Evolutionary conservation across 2,888 invertebrate species (phyloP).

Genomic region (Drosophila maculinotata): DNA sequence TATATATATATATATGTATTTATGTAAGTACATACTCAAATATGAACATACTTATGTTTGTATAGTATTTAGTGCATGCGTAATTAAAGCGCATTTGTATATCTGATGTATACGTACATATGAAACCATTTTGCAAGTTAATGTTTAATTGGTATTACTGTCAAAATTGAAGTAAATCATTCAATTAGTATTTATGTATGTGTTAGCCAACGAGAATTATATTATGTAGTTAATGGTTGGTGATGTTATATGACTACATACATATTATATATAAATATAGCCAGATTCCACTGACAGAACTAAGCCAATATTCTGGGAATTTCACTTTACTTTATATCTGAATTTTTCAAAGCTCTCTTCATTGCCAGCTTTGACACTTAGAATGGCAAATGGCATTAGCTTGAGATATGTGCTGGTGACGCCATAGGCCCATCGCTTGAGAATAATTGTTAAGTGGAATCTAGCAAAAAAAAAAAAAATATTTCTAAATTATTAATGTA

Average conservation of each 20-base stretch:
- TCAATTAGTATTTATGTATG: background rate
- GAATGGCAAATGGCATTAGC: no score
- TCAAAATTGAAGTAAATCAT: no score
- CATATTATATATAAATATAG: no score
- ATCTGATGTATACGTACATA: no score
- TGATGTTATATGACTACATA: no score
- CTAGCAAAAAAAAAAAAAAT: background rate
- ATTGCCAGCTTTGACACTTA: no score
- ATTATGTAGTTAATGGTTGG: no score
- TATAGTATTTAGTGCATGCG: constrained; percentile 1
- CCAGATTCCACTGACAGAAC: constrained; percentile 1
- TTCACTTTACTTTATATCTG: no score
- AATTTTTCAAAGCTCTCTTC: no score
- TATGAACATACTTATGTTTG: no score
- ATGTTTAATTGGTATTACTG: background rate
- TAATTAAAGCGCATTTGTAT: background rate
- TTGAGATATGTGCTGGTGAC: no score
- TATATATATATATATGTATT: constrained; percentile 12
- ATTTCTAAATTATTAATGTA: background rate
- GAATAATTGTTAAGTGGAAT: background rate
- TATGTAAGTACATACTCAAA: constrained; percentile 7
- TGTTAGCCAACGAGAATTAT: background rate
- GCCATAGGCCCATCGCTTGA: no score
- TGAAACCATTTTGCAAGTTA: background rate
- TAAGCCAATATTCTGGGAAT: background rate